phyloP scores from a whole-genome alignment of 2,113 vertebrate species.

The Gymnogyps californianus region DNA sequence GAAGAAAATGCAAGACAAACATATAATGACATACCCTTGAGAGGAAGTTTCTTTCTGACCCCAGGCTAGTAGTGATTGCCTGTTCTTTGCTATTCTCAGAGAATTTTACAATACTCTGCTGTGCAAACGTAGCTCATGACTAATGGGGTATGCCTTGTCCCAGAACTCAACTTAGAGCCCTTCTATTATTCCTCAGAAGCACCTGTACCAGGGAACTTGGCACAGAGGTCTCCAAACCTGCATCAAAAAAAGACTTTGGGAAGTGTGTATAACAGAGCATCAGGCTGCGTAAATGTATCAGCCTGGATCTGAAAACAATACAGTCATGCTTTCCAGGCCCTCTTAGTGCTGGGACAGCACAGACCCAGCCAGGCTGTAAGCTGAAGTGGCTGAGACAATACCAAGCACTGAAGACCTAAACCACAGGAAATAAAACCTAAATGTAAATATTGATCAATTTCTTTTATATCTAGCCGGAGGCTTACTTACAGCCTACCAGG shows the following conservation, averaged over 20 bases:
- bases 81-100: not conserved
- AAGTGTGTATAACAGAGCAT: not conserved
- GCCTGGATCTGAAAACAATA: not conserved
- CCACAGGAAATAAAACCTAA: not conserved
- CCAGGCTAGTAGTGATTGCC: not conserved
- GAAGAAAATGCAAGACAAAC: not conserved
- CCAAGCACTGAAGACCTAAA: not conserved
- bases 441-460: not conserved
- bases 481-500: not conserved
- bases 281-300: not conserved
- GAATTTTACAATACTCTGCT: not conserved
- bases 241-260: not conserved
- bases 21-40: not conserved
- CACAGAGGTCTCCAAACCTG: not conserved
- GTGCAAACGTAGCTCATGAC: not conserved
- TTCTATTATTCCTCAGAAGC: not conserved
- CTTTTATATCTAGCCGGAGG: not conserved
- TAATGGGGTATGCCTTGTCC: not conserved
- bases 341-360: not conserved
- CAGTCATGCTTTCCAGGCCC: not conserved
- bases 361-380: not conserved
- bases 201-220: not conserved
- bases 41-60: not conserved
- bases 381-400: not conserved
- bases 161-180: not conserved